phyloP scores from a whole-genome alignment of 2,113 vertebrate genomes.

The Pangasianodon hypophthalmus region DNA sequence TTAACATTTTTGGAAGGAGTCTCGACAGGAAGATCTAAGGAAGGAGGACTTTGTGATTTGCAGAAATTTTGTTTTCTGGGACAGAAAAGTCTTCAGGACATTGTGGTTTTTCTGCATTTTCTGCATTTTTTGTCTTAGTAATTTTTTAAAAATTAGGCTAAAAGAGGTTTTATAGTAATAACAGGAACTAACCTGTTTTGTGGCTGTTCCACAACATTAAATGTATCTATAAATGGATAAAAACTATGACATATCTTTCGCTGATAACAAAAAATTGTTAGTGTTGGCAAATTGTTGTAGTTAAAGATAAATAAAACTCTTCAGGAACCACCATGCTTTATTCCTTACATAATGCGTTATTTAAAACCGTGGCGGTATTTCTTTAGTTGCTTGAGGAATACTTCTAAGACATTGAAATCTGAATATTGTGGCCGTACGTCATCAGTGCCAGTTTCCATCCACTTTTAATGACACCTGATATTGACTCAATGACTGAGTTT shows the following conservation, averaged over 20 bases:
- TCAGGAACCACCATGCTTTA: neutral
- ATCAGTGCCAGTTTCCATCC: no score
- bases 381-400: neutral
- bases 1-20: neutral
- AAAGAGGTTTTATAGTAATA: neutral
- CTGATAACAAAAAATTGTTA: neutral
- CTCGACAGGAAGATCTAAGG: neutral
- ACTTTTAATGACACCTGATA: neutral
- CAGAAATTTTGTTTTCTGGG: neutral
- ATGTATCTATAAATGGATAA: neutral
- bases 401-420: neutral
- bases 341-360: neutral
- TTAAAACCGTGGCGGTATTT: neutral
- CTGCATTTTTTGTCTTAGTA: no score
- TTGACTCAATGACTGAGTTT: neutral
- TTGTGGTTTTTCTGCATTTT: neutral
- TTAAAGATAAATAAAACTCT: neutral
- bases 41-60: neutral
- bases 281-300: neutral
- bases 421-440: neutral
- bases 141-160: no score
- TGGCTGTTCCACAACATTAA: neutral
- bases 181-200: neutral
- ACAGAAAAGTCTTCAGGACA: neutral
- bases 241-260: neutral